Percentiles rank a stretch among this genome's conserved stretches.
These are phyloP conservation scores for Suricata suricatta DNA, from an alignment of 2,113 vertebrate genomes.

Conservation along the genomic window DNA sequence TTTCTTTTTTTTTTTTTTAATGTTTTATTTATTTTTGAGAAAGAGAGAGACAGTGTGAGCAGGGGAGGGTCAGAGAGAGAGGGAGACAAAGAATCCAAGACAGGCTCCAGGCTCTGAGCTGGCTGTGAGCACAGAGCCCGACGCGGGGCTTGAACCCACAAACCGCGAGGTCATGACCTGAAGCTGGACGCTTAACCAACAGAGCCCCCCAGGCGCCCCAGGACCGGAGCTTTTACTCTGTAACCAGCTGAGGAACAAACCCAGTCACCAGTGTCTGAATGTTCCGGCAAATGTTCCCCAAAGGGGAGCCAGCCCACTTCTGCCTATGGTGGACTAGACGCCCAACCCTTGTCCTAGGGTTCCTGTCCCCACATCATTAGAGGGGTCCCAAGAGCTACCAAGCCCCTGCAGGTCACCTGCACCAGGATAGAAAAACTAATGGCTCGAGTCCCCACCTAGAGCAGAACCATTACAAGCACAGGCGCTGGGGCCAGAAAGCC, in stretches of 20 bases:
- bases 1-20: too few relatives aligned
- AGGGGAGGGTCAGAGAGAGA: too few relatives aligned
- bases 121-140: too few relatives aligned
- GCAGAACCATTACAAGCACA: not conserved
- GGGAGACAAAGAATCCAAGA: too few relatives aligned
- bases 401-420: not conserved
- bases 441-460: not conserved
- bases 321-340: not conserved
- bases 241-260: not conserved
- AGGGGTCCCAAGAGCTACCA: not conserved
- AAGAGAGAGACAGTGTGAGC: too few relatives aligned
- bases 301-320: not conserved
- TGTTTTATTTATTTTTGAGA: not conserved
- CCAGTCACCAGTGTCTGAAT: not conserved
- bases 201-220: too few relatives aligned
- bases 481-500: not conserved
- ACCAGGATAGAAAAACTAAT: not conserved
- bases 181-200: too few relatives aligned
- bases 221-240: not conserved
- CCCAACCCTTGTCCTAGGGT: not conserved
- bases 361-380: not conserved
- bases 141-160: too few relatives aligned
- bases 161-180: too few relatives aligned
- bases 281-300: not conserved
- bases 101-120: too few relatives aligned